Evolutionary conservation across 53 echinoderm and acorn worm species (phyloP).

Genomic region (Paelopatides confundens): DNA sequence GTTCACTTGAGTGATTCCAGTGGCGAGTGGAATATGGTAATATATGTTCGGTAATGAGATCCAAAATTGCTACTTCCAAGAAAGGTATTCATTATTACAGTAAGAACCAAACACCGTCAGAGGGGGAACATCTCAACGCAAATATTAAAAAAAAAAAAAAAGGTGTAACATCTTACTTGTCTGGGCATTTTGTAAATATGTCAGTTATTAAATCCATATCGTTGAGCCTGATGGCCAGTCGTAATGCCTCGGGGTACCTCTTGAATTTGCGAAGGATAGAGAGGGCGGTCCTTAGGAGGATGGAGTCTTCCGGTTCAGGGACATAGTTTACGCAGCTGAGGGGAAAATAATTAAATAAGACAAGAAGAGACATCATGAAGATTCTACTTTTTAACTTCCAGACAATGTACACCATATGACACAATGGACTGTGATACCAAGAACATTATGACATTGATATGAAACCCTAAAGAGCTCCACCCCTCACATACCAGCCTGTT

Average conservation of each 20-base stretch:
- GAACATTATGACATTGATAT: too few species aligned
- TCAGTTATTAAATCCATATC: conserved; percentile 92
- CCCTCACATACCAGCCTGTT: too few species aligned
- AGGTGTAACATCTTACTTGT: conserved; percentile 67
- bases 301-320: conserved; percentile 92
- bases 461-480: too few species aligned
- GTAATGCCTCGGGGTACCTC: conserved; percentile 81
- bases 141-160: neutral
- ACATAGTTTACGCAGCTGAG: conserved; percentile 96
- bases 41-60: too few species aligned
- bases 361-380: neutral
- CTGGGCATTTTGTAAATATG: conserved; percentile 84
- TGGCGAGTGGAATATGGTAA: too few species aligned
- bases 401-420: neutral
- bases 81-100: too few species aligned
- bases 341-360: neutral
- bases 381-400: too few species aligned
- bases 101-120: too few species aligned
- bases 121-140: neutral
- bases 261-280: conserved; percentile 90
- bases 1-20: too few species aligned
- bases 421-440: too few species aligned
- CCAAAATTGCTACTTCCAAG: too few species aligned
- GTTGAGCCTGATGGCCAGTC: conserved; percentile 89
- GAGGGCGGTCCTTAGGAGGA: conserved; percentile 82